Evolutionary conservation across 2,888 invertebrate genomes (phyloP).

Genomic region (Hydrotaea diabolus): DNA sequence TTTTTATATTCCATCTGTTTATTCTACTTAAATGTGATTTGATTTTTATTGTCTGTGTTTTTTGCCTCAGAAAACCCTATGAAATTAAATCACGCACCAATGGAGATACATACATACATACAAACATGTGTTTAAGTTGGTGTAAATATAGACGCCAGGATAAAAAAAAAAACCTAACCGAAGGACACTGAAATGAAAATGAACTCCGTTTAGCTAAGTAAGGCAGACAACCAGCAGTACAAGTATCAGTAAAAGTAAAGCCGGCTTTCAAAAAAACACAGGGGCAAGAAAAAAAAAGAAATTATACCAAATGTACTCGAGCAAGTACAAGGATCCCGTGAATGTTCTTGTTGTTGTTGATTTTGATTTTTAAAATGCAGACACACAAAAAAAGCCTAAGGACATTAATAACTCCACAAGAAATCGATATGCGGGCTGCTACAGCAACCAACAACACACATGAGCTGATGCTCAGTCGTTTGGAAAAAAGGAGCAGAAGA

Average conservation of each 20-base stretch:
- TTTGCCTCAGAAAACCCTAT: slow-evolving; percentile 37
- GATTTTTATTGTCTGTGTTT: slow-evolving; percentile 57
- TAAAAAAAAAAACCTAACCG: slow-evolving; percentile 30
- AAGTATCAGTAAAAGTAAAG: slow-evolving; percentile 8
- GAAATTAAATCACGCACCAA: slow-evolving; percentile 57
- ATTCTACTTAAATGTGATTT: slow-evolving; percentile 58
- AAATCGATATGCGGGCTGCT: slow-evolving; percentile 64
- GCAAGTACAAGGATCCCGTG: slow-evolving; percentile 26
- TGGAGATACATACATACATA: not conserved
- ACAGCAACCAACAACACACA: not conserved
- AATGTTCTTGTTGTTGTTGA: slow-evolving; percentile 4
- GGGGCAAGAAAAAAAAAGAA: slow-evolving; percentile 19
- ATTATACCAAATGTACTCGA: not conserved
- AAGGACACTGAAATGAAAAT: slow-evolving; percentile 10
- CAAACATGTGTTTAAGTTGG: not conserved
- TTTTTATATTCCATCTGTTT: not conserved
- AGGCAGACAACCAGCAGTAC: not conserved
- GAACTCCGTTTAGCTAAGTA: slow-evolving; percentile 2
- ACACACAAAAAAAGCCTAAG: slow-evolving; percentile 54
- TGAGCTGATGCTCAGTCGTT: not conserved
- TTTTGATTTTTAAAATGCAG: slow-evolving; percentile 42
- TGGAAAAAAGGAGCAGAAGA: not conserved
- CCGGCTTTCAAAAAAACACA: not conserved
- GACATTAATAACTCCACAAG: slow-evolving; percentile 48
- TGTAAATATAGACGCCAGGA: slow-evolving; percentile 10